phyloP scores from a whole-genome alignment of 2,797 vertebrate genomes.

The Crenichthys baileyi region DNA sequence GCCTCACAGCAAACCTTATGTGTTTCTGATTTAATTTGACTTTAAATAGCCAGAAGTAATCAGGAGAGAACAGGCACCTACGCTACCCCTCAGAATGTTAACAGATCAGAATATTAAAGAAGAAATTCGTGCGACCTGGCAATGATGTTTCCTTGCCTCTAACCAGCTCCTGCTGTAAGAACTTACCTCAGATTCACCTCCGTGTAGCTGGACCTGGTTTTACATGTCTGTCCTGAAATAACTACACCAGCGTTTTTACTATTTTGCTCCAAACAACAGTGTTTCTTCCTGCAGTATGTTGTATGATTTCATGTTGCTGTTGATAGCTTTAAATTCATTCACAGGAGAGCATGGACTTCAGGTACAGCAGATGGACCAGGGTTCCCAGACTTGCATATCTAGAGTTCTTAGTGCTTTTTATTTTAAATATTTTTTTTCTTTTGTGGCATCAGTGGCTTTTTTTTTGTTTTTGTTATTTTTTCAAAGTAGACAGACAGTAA shows the following conservation, averaged over 20 bases:
- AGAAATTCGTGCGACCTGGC: neutral
- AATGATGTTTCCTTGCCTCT: neutral
- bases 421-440: too few species aligned
- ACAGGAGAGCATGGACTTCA: neutral
- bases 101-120: slow-evolving; percentile 27
- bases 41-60: slow-evolving; percentile 51
- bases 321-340: neutral
- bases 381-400: too few species aligned
- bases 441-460: too few species aligned
- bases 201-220: neutral
- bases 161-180: neutral
- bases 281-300: neutral
- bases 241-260: slow-evolving; percentile 1
- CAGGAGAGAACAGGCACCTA: slow-evolving; percentile 21
- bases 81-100: slow-evolving; percentile 5
- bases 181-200: neutral
- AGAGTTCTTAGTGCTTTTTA: neutral
- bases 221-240: neutral
- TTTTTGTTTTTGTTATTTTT: too few species aligned
- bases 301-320: neutral
- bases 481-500: too few species aligned
- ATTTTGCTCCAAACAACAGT: neutral
- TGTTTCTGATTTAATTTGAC: slow-evolving; percentile 49
- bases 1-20: neutral
- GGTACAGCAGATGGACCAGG: neutral